Percentiles rank a stretch among this genome's conserved stretches.
Conservation (phyloP, 2,888 invertebrate species). For the Drosophila robusta region DNA sequence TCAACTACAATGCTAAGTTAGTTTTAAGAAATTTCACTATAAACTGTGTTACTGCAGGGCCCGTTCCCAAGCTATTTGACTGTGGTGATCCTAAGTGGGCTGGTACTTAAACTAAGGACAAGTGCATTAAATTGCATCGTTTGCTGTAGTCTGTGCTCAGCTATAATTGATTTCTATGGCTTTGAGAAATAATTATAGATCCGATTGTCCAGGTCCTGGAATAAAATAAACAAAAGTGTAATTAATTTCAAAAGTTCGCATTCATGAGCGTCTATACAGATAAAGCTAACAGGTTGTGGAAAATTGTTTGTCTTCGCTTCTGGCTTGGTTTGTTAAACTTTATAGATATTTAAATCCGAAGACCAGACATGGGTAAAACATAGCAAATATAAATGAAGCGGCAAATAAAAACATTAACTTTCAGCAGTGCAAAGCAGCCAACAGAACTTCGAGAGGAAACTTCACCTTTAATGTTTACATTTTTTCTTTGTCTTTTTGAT, state of each 20-base stretch:
- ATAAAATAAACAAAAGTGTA: constrained; percentile 67
- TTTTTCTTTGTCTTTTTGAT: constrained; percentile 12
- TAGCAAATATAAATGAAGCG: constrained; percentile 45
- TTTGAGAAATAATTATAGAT: constrained; percentile 86
- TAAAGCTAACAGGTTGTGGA: constrained; percentile 69
- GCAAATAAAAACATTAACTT: constrained; percentile 48
- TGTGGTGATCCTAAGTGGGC: constrained; percentile 58
- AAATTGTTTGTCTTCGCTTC: constrained; percentile 41
- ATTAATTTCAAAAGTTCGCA: constrained; percentile 16
- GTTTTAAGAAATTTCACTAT: constrained; percentile 70
- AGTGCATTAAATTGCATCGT: constrained; percentile 48
- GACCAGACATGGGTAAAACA: constrained; percentile 36
- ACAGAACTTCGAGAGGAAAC: constrained; percentile 82
- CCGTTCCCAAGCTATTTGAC: constrained; percentile 63
- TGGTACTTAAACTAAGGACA: constrained; percentile 70
- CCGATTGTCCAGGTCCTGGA: constrained; percentile 88
- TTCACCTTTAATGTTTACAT: constrained; percentile 82
- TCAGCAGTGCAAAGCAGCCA: constrained; percentile 54
- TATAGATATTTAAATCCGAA: constrained; percentile 42
- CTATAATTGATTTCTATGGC: constrained; percentile 85
- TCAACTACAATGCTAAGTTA: constrained; percentile 61
- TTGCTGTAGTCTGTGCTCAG: constrained; percentile 41
- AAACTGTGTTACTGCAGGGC: constrained; percentile 56
- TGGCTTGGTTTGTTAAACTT: constrained; percentile 19
- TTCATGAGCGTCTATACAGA: constrained; percentile 49